Evolutionary conservation across 2,888 invertebrate genomes (phyloP).

Genomic region (Spisula solida): DNA sequence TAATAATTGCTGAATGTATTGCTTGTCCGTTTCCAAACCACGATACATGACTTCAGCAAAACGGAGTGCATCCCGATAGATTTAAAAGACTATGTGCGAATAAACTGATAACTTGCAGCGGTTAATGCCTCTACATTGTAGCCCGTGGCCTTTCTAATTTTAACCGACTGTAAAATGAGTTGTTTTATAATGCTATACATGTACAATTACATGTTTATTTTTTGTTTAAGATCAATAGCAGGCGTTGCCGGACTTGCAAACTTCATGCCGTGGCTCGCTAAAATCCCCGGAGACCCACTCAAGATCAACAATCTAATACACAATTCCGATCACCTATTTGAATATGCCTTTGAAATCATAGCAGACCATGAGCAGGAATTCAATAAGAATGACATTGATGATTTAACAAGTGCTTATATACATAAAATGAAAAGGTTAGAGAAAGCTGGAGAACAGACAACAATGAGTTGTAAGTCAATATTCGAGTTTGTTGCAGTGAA

Average conservation of each 20-base stretch:
- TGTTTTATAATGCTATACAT: too few species aligned
- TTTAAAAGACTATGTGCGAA: too few species aligned
- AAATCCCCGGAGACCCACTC: conserved; percentile 54
- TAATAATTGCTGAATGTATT: too few species aligned
- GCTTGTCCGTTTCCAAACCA: too few species aligned
- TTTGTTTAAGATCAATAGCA: background rate
- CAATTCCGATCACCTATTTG: conserved; percentile 32
- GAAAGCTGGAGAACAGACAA: background rate
- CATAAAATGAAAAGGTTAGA: conserved; percentile 54
- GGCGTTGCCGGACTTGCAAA: background rate
- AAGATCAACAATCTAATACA: conserved; percentile 27
- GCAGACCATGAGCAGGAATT: conserved; percentile 50
- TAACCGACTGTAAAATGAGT: too few species aligned
- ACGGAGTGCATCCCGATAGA: too few species aligned
- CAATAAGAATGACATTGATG: conserved; percentile 51
- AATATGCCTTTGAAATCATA: conserved; percentile 39
- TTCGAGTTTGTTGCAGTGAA: background rate
- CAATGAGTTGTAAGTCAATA: conserved; percentile 21
- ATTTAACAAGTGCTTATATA: conserved; percentile 70
- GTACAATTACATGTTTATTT: background rate
- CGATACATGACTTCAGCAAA: too few species aligned
- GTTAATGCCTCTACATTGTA: too few species aligned
- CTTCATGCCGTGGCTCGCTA: conserved; percentile 40
- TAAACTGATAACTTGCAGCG: too few species aligned
- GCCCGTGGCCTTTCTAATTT: too few species aligned